phyloP scores from a whole-genome alignment of 2,888 invertebrate species.

The Acanthoscelides obtectus region DNA sequence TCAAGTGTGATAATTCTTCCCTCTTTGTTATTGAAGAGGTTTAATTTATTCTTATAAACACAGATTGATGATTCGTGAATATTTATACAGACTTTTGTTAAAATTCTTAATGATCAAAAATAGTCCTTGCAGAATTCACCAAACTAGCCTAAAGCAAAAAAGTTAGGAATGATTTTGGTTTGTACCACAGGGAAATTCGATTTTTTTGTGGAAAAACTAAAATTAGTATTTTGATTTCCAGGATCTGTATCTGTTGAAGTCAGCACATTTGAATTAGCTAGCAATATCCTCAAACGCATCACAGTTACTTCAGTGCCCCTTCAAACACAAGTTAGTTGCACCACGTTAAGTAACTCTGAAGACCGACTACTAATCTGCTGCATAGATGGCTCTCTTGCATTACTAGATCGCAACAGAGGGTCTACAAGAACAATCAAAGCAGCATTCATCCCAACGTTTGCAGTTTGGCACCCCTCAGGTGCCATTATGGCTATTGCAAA shows the following conservation, averaged over 20 bases:
- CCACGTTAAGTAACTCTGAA: conserved; percentile 67
- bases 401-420: conserved; percentile 72
- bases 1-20: no score
- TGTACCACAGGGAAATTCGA: no score
- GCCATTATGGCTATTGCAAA: conserved; percentile 64
- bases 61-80: no score
- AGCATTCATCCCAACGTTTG: conserved; percentile 71
- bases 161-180: no score
- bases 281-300: conserved; percentile 57
- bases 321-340: conserved; percentile 65
- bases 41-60: no score
- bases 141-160: no score
- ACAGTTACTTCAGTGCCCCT: conserved; percentile 65
- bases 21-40: no score
- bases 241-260: conserved; percentile 67
- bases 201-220: no score
- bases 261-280: conserved; percentile 58
- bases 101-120: no score
- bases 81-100: no score
- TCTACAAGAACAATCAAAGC: conserved; percentile 72
- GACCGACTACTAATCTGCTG: conserved; percentile 72
- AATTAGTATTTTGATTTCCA: no score
- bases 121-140: no score
- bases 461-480: conserved; percentile 69
- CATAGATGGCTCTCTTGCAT: conserved; percentile 76